Evolutionary conservation across 2,113 vertebrate species (phyloP), one percentile per base, ranked within the genome.

Genomic region (Pelobates fuscus): DNA sequence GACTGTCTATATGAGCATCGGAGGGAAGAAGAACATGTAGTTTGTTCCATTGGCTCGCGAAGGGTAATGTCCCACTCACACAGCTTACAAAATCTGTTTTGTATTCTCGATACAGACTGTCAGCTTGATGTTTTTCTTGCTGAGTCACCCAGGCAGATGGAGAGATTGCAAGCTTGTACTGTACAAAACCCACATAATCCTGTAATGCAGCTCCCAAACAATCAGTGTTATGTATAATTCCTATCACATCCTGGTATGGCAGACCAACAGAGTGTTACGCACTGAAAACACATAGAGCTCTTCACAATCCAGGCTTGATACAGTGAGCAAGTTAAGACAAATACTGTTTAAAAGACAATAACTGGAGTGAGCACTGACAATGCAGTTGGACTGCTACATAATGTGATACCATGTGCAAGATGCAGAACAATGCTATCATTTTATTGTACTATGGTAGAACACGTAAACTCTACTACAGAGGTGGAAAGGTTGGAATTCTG

Each of bases 121-220:
- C 61, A 54, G 61, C 29, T 73, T 54, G 24, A 65, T 37, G 71
- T 73, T 65, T n/a, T 73, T 41, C 49, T 73, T 65, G 71, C 61
- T 73, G 71, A 74, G 20, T 74, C 61, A 74, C 18, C 8, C 61
- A 74, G 46, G 58, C 61, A 74, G 61, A 74, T 65, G 49, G 61
- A 74, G 46, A 74, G 62, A 75, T 75, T 66, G 63, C 27, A 75
- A 44, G 25, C 52, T 73, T 75, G 71, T 67, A 58, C 62, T 58
- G 62, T 59, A 58, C 24, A 59, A 66, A 75, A 44, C 71, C 71
- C 71, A 75, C 71, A 27, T 67, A 75, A 75, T 75, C 71, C 71
- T 75, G 49, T 67, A 44, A 75, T 41, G 20, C 52, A 23, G 30
- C 27, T 57, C 55, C 24, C 71, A 75, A 65, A 75, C 65, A 66